phyloP scores from a whole-genome alignment of 1,140 invertebrate species.

The Bombus picipes region DNA sequence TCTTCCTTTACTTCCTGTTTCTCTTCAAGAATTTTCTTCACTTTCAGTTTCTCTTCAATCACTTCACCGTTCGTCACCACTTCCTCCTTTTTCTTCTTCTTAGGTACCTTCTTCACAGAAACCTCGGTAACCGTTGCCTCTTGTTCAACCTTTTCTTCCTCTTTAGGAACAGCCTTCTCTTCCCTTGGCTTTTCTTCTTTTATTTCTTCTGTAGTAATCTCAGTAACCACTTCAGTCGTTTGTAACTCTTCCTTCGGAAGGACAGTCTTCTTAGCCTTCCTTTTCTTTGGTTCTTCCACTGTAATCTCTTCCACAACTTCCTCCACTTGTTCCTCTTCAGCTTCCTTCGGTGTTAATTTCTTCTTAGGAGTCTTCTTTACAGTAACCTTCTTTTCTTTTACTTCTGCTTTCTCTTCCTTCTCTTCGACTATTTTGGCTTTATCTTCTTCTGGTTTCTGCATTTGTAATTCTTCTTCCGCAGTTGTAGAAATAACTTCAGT shows the following conservation, averaged over 20 bases:
- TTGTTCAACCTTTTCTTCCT: slow-evolving; percentile 58
- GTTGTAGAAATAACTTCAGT: slow-evolving; percentile 54
- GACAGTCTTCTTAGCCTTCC: slow-evolving; percentile 43
- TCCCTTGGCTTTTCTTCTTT: slow-evolving; percentile 39
- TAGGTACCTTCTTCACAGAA: slow-evolving; percentile 50
- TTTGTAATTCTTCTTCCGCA: slow-evolving; percentile 65
- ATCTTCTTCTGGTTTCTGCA: slow-evolving; percentile 57
- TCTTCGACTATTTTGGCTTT: slow-evolving; percentile 50
- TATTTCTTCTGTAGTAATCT: slow-evolving; percentile 37
- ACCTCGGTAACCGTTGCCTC: slow-evolving; percentile 57
- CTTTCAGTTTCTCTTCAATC: slow-evolving; percentile 59
- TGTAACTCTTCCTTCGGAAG: slow-evolving; percentile 53
- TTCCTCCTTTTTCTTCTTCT: slow-evolving; percentile 25
- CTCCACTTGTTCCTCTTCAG: slow-evolving; percentile 60
- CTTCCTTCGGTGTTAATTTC: slow-evolving; percentile 47
- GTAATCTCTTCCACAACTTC: slow-evolving; percentile 64
- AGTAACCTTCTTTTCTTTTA: slow-evolving; percentile 50
- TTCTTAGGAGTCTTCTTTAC: slow-evolving; percentile 46
- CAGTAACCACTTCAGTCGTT: slow-evolving; percentile 57
- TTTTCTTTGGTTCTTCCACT: slow-evolving; percentile 51
- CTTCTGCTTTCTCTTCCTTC: slow-evolving; percentile 45
- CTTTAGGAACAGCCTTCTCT: slow-evolving; percentile 48
- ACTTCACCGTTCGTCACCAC: slow-evolving; percentile 34
- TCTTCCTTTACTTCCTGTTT: slow-evolving; percentile 75
- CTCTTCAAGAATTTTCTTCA: slow-evolving; percentile 43